These are phyloP conservation scores for Mugil cephalus DNA, from an alignment of 2,113 vertebrate species.

Conservation along the genomic window DNA sequence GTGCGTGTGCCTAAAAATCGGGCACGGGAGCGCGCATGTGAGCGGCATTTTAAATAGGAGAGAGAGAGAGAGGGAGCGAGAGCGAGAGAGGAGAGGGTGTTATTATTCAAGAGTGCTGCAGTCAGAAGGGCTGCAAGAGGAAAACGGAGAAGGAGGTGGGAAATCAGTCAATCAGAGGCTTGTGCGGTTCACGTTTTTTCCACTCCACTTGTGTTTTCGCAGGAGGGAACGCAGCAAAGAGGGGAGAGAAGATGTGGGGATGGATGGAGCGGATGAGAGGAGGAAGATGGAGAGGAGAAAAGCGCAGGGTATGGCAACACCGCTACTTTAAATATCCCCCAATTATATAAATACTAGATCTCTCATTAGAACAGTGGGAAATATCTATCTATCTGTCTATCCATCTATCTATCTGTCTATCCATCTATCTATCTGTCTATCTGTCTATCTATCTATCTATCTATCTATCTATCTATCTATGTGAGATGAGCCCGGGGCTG, in stretches of 20 bases:
- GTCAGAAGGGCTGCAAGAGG: constrained; percentile 53
- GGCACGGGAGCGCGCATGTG: constrained; percentile 66
- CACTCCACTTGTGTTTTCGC: constrained; percentile 9
- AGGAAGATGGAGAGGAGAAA: no score
- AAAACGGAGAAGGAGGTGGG: constrained; percentile 42
- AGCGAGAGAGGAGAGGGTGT: constrained; percentile 34
- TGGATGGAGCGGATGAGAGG: background rate
- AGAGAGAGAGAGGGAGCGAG: constrained; percentile 34
- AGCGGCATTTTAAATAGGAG: constrained; percentile 76
- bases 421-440: background rate
- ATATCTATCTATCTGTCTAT: background rate
- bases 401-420: background rate
- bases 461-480: background rate
- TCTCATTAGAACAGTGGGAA: no score
- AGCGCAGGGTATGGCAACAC: constrained; percentile 8
- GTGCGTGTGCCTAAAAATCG: constrained; percentile 45
- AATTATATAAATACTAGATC: no score
- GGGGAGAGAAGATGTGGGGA: constrained; percentile 6
- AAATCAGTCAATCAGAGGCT: constrained; percentile 52
- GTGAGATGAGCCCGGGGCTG: background rate
- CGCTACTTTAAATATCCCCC: background rate
- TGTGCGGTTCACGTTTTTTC: constrained; percentile 14
- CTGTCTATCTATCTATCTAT: constrained; percentile 5
- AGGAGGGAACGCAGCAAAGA: background rate
- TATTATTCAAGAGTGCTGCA: constrained; percentile 73